These are phyloP conservation scores for Sebastes hubbsi DNA, from an alignment of 2,797 vertebrate species.

Conservation along the genomic window DNA sequence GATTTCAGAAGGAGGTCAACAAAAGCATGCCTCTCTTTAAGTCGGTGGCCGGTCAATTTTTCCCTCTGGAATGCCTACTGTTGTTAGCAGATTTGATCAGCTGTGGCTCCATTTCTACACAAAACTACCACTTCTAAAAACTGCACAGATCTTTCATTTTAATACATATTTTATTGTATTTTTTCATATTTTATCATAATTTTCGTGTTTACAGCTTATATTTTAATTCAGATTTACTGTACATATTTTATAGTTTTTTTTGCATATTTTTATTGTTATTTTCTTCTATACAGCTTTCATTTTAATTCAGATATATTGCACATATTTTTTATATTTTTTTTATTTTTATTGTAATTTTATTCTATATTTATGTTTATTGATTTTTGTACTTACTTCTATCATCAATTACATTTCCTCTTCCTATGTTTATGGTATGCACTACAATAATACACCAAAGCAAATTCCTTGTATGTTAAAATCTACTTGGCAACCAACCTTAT, in stretches of 20 bases:
- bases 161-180: too few species aligned
- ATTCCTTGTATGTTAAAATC: too few species aligned
- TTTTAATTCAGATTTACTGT: background rate
- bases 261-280: too few species aligned
- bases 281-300: background rate
- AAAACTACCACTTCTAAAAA: background rate
- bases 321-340: background rate
- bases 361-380: background rate
- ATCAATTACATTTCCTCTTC: too few species aligned
- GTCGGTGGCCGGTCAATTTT: rapidly evolving
- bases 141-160: background rate
- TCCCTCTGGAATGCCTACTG: background rate
- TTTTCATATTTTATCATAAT: too few species aligned
- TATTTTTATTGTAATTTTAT: background rate
- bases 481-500: too few species aligned
- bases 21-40: background rate
- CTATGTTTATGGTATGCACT: too few species aligned
- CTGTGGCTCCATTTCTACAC: background rate
- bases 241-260: background rate
- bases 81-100: background rate
- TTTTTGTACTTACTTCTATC: background rate
- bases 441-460: rapidly evolving
- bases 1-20: background rate
- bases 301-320: background rate
- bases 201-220: rapidly evolving